These are phyloP conservation scores for Adelosebastes latens DNA, from an alignment of 2,797 vertebrate genomes.

Conservation along the genomic window DNA sequence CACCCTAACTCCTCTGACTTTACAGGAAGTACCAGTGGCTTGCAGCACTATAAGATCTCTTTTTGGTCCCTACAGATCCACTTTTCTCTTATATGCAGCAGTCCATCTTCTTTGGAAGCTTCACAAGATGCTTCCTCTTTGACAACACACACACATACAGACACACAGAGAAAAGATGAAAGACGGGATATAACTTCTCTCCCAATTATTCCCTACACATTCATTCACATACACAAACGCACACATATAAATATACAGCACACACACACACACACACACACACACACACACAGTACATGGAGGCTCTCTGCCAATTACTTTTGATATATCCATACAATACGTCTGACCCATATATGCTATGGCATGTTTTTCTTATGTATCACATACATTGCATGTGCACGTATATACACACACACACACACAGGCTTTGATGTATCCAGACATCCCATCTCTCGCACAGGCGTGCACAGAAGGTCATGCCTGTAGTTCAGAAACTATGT, in stretches of 20 bases:
- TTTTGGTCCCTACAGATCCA: conserved; percentile 33
- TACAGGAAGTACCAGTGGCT: conserved; percentile 1
- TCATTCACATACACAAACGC: conserved; percentile 1
- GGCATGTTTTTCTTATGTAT: conserved; percentile 40
- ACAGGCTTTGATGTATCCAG: conserved; percentile 59
- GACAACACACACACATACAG: conserved; percentile 14
- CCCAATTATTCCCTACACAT: conserved; percentile 47
- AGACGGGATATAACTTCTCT: conserved; percentile 33
- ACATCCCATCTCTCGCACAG: conserved; percentile 16
- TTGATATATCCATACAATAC: conserved; percentile 65
- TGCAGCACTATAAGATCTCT: conserved; percentile 1
- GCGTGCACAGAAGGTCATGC: conserved; percentile 55
- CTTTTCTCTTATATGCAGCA: conserved; percentile 23
- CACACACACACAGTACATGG: conserved; percentile 2
- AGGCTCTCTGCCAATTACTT: conserved; percentile 66
- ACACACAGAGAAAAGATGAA: conserved; percentile 34
- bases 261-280: not conserved
- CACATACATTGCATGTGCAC: conserved; percentile 7
- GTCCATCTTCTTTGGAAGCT: conserved; percentile 48
- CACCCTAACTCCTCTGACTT: not conserved
- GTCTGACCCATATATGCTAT: conserved; percentile 67
- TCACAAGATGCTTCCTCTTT: conserved; percentile 52
- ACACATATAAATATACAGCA: not conserved
- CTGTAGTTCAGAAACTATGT: conserved; percentile 64
- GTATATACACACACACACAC: not conserved